Evolutionary conservation across 2,797 vertebrate genomes (phyloP).

Genomic region (Hippopotamyrus pictus): DNA sequence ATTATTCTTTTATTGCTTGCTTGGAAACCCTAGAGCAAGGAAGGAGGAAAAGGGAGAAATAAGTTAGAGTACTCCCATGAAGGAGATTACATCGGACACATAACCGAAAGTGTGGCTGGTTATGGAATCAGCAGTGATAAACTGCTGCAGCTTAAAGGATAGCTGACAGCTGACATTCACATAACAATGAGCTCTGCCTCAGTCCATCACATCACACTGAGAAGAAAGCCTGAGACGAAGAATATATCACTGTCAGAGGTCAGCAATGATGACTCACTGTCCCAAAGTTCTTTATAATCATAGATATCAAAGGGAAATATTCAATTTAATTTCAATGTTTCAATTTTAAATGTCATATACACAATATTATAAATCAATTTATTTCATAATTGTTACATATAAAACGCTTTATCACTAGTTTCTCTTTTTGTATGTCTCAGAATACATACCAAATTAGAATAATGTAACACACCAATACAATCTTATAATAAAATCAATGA

Average conservation of each 20-base stretch:
- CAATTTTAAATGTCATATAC: background rate
- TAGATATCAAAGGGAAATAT: background rate
- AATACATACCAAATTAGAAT: background rate
- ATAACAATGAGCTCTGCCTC: background rate
- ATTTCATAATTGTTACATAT: background rate
- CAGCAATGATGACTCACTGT: background rate
- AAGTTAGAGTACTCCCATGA: background rate
- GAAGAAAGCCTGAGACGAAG: background rate
- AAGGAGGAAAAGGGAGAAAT: background rate
- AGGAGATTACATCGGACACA: background rate
- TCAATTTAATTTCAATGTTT: background rate
- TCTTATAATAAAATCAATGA: background rate
- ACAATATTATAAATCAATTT: background rate
- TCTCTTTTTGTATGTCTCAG: background rate
- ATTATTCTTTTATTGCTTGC: background rate
- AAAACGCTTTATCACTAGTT: background rate
- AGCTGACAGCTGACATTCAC: slow-evolving; percentile 1
- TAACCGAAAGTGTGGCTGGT: background rate
- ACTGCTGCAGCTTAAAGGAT: background rate
- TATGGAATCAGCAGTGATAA: background rate
- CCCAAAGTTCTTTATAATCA: background rate
- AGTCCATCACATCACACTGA: background rate
- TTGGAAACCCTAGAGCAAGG: background rate
- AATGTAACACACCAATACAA: background rate
- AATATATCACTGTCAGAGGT: background rate